Percentiles rank a stretch among this genome's conserved stretches.
Evolutionary conservation across 2,888 invertebrate species (phyloP).

Genomic region (Calameuta pallipes): DNA sequence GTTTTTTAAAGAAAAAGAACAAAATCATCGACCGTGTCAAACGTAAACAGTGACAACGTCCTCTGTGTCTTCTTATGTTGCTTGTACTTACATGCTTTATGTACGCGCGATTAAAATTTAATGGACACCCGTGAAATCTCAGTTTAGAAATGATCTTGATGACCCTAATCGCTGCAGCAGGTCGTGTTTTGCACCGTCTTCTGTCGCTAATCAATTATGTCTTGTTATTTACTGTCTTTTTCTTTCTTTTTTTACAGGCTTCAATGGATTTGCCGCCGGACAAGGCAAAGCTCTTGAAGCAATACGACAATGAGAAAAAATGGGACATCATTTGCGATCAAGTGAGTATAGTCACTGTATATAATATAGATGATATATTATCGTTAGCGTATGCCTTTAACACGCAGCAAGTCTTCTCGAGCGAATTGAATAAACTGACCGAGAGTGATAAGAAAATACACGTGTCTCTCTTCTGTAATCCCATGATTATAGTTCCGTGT

Average conservation of each 20-base stretch:
- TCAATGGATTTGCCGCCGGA: conserved; percentile 99
- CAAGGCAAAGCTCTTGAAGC: conserved; percentile 94
- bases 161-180: too few species aligned
- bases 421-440: background rate
- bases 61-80: background rate
- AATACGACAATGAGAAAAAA: conserved; percentile 98
- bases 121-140: too few species aligned
- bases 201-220: background rate
- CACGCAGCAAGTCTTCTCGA: background rate
- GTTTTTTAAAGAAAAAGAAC: background rate
- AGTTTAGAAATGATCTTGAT: too few species aligned
- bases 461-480: background rate
- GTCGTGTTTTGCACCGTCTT: background rate
- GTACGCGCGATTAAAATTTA: background rate
- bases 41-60: background rate
- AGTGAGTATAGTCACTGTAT: conserved; percentile 68
- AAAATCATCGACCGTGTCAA: background rate
- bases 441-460: background rate
- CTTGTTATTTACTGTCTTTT: conserved; percentile 15
- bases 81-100: background rate
- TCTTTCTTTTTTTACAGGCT: conserved; percentile 76
- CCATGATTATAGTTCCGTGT: background rate
- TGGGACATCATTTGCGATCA: conserved; percentile 99
- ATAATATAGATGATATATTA: background rate
- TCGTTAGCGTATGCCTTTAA: background rate